Evolutionary conservation across 1,140 invertebrate species (phyloP).

Genomic region (Zaprionus capensis): DNA sequence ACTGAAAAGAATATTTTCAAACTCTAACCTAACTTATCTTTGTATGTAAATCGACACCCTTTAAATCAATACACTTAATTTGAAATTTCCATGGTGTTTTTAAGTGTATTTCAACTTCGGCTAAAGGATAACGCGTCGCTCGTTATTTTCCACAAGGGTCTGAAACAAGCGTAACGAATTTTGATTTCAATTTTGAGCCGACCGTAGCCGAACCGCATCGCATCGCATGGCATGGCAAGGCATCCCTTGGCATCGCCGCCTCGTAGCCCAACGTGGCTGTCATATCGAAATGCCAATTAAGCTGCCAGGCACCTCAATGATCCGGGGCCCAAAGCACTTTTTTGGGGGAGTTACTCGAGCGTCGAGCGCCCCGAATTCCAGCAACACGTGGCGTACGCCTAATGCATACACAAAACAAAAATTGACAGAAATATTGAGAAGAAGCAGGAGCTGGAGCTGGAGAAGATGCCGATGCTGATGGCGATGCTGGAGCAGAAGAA

Average conservation of each 20-base stretch:
- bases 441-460: conserved; percentile 24
- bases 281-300: conserved; percentile 80
- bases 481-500: not conserved
- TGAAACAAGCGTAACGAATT: conserved; percentile 38
- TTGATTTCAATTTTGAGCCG: conserved; percentile 71
- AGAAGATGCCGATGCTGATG: not conserved
- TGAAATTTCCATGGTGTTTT: not conserved
- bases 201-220: not conserved
- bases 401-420: conserved; percentile 49
- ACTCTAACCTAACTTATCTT: no score
- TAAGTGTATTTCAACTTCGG: conserved; percentile 23
- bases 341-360: conserved; percentile 9
- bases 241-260: not conserved
- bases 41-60: not conserved
- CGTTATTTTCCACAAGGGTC: conserved; percentile 24
- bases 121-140: not conserved
- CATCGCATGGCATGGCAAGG: not conserved
- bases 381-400: conserved; percentile 51
- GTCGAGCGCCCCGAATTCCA: conserved; percentile 13
- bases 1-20: not conserved
- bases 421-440: conserved; percentile 19
- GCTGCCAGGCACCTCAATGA: conserved; percentile 56
- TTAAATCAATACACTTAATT: not conserved
- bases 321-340: conserved; percentile 31
- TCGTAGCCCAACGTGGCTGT: conserved; percentile 43